phyloP scores from a whole-genome alignment of 1,140 invertebrate genomes.

The Steinernema khuongi region DNA sequence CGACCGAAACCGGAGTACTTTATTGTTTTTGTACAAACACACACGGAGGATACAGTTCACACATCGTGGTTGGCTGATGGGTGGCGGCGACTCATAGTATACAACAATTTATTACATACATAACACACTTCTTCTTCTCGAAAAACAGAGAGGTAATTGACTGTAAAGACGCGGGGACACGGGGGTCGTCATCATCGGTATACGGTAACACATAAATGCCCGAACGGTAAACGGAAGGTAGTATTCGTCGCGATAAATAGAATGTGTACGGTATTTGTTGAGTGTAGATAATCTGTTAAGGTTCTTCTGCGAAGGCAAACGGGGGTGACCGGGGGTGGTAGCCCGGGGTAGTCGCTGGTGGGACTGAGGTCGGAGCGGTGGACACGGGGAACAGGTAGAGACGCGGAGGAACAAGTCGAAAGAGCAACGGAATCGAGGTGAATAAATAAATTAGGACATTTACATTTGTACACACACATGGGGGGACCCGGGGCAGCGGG shows the following conservation, averaged over 20 bases:
- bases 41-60: not conserved
- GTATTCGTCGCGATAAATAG: constrained; percentile 2
- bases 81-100: not conserved
- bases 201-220: not conserved
- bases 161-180: not conserved
- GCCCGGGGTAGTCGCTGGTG: not conserved
- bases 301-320: not conserved
- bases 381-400: not conserved
- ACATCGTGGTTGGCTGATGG: too few relatives aligned
- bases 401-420: not conserved
- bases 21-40: constrained; percentile 8
- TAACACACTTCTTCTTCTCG: not conserved
- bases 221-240: constrained; percentile 13
- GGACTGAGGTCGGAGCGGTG: not conserved
- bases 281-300: not conserved
- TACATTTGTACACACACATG: constrained; percentile 4
- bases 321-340: not conserved
- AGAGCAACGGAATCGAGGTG: constrained; percentile 12
- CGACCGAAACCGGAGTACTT: not conserved
- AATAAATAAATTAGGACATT: constrained; percentile 11
- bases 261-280: constrained; percentile 13
- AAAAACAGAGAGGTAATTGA: constrained; percentile 2
- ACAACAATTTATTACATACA: constrained; percentile 11
- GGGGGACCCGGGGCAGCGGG: not conserved
- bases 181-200: not conserved